phyloP scores from a whole-genome alignment of 2,888 invertebrate species.

The Acanthosepion pharaonis region DNA sequence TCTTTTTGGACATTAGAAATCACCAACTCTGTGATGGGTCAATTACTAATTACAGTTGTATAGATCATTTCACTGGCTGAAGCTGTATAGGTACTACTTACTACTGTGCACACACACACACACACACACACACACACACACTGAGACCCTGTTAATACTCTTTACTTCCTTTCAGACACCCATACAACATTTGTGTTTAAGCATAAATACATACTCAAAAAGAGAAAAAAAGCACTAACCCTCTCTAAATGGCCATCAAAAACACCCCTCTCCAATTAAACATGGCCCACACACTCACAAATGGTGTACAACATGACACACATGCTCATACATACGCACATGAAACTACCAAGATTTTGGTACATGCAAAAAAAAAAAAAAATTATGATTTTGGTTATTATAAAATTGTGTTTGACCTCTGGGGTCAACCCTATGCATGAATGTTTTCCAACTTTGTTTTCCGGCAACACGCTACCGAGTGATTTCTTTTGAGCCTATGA shows the following conservation, averaged over 20 bases:
- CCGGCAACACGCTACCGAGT: constrained; percentile 41
- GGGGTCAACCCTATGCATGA: constrained; percentile 39
- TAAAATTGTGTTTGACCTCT: constrained; percentile 36
- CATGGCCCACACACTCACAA: not conserved
- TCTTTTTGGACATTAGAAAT: not conserved
- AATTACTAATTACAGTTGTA: not conserved
- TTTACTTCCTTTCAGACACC: not conserved
- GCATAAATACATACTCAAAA: not conserved
- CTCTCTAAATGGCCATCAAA: not conserved
- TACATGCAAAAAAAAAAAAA: constrained; percentile 44
- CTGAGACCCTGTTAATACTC: not conserved
- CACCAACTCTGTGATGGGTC: constrained; percentile 42
- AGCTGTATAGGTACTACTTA: not conserved
- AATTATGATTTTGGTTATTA: constrained; percentile 40
- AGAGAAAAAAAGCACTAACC: not conserved
- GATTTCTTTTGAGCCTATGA: constrained; percentile 38
- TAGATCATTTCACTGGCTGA: constrained; percentile 35
- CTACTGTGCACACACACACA: not conserved
- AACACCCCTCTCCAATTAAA: not conserved
- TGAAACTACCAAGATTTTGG: constrained; percentile 23
- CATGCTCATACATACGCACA: constrained; percentile 44
- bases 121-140: not conserved
- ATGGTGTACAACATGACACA: not conserved
- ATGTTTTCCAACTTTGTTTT: constrained; percentile 15
- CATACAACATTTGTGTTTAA: not conserved